phyloP scores from a whole-genome alignment of 2,888 invertebrate genomes.

The Creontiades dilutus region DNA sequence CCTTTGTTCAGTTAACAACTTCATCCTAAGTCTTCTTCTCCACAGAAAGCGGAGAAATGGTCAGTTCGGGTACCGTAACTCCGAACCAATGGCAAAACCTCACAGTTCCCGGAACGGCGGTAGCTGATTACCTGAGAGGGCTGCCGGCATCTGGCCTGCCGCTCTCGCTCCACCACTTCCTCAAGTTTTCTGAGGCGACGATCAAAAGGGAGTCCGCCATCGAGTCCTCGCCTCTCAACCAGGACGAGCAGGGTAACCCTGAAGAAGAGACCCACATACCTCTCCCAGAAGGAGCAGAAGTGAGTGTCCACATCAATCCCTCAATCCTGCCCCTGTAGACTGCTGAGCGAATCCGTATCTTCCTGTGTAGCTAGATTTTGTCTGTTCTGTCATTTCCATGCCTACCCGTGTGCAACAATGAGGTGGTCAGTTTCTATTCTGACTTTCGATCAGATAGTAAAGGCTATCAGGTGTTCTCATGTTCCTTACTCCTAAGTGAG shows the following conservation, averaged over 20 bases:
- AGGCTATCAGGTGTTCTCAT: no score
- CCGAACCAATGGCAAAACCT: slow-evolving; percentile 80
- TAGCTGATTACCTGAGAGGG: slow-evolving; percentile 81
- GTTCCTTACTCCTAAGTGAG: no score
- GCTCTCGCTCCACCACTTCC: slow-evolving; percentile 82
- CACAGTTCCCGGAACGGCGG: slow-evolving; percentile 79
- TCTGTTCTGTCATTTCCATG: no score
- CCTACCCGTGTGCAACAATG: no score
- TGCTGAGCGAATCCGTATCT: no score
- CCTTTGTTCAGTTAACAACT: slow-evolving; percentile 21
- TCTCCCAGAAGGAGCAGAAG: slow-evolving; percentile 53
- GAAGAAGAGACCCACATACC: slow-evolving; percentile 69
- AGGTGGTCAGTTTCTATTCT: no score
- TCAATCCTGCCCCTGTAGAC: no score
- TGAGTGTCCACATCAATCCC: background rate
- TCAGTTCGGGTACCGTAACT: slow-evolving; percentile 65
- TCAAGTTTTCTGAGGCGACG: slow-evolving; percentile 83
- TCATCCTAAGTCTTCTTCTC: slow-evolving; percentile 48
- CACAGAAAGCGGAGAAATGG: slow-evolving; percentile 75
- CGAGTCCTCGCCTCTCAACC: slow-evolving; percentile 79
- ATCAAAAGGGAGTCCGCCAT: slow-evolving; percentile 80
- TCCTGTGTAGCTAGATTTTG: no score
- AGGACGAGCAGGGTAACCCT: slow-evolving; percentile 65
- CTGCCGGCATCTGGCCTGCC: slow-evolving; percentile 81
- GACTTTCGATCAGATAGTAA: no score